These are phyloP conservation scores for Natrix natrix DNA, from an alignment of 2,797 vertebrate genomes.

Conservation along the genomic window DNA sequence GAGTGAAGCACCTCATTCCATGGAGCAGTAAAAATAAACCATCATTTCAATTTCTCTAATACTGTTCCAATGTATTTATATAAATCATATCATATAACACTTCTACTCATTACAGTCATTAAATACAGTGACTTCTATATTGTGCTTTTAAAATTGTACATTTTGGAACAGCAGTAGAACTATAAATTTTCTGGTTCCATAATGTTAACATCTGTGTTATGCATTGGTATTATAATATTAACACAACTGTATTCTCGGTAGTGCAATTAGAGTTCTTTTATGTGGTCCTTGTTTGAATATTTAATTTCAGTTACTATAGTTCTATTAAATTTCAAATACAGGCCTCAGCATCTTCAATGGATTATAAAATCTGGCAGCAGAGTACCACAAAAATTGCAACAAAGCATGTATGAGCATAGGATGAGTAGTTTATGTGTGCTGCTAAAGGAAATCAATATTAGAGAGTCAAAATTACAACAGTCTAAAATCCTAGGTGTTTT, in stretches of 20 bases:
- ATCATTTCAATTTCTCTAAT: slow-evolving; percentile 44
- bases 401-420: slow-evolving; percentile 11
- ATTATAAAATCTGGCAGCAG: not conserved
- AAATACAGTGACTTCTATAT: slow-evolving; percentile 62
- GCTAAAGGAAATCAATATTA: slow-evolving; percentile 15
- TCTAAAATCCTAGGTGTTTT: slow-evolving; percentile 51
- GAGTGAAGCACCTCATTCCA: slow-evolving; percentile 38
- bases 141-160: slow-evolving; percentile 63
- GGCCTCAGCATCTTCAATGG: slow-evolving; percentile 40
- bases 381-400: slow-evolving; percentile 30
- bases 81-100: slow-evolving; percentile 39
- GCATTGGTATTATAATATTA: slow-evolving; percentile 57
- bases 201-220: slow-evolving; percentile 60
- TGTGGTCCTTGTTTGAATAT: slow-evolving; percentile 50
- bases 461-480: slow-evolving; percentile 26
- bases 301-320: slow-evolving; percentile 54
- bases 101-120: slow-evolving; percentile 42
- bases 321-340: slow-evolving; percentile 43
- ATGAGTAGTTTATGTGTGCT: slow-evolving; percentile 29
- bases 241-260: slow-evolving; percentile 43
- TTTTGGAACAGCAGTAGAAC: slow-evolving; percentile 65
- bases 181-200: slow-evolving; percentile 61
- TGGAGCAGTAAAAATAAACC: slow-evolving; percentile 32
- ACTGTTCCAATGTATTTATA: slow-evolving; percentile 46
- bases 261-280: slow-evolving; percentile 57